phyloP scores from a whole-genome alignment of 1,140 invertebrate genomes.

The Magallana gigas region DNA sequence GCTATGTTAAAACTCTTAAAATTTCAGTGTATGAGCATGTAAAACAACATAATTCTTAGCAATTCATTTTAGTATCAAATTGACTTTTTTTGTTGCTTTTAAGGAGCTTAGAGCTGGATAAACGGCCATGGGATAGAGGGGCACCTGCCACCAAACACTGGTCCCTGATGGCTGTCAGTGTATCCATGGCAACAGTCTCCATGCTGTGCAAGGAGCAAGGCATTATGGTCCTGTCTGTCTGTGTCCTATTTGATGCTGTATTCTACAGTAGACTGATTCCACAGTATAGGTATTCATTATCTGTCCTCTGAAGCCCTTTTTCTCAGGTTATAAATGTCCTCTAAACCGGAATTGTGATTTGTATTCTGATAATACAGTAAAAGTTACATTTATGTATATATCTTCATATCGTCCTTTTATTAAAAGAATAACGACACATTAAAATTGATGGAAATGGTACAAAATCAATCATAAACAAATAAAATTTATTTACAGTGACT shows the following conservation, averaged over 20 bases:
- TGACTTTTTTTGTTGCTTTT: too few relatives aligned
- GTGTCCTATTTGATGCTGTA: slow-evolving; percentile 79
- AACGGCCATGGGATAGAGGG: not conserved
- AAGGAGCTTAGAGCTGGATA: not conserved
- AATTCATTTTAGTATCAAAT: too few relatives aligned
- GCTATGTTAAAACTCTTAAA: too few relatives aligned
- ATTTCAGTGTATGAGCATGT: too few relatives aligned
- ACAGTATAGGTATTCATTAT: not conserved
- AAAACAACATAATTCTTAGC: too few relatives aligned
- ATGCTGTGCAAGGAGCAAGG: slow-evolving; percentile 87
- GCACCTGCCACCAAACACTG: slow-evolving; percentile 5
- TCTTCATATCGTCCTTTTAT: too few relatives aligned
- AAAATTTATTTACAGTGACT: too few relatives aligned
- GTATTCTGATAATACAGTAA: too few relatives aligned
- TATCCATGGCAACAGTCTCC: slow-evolving; percentile 65
- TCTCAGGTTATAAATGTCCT: not conserved
- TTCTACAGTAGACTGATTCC: slow-evolving; percentile 43
- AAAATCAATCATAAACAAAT: not conserved
- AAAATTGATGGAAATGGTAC: too few relatives aligned
- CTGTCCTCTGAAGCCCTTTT: not conserved
- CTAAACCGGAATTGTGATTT: not conserved
- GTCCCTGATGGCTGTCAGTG: slow-evolving; percentile 39
- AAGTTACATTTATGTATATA: too few relatives aligned
- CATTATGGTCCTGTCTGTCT: slow-evolving; percentile 92
- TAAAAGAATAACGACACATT: too few relatives aligned